These are phyloP conservation scores for Garrulus glandarius DNA, from an alignment of 2,797 vertebrate genomes.

Conservation along the genomic window DNA sequence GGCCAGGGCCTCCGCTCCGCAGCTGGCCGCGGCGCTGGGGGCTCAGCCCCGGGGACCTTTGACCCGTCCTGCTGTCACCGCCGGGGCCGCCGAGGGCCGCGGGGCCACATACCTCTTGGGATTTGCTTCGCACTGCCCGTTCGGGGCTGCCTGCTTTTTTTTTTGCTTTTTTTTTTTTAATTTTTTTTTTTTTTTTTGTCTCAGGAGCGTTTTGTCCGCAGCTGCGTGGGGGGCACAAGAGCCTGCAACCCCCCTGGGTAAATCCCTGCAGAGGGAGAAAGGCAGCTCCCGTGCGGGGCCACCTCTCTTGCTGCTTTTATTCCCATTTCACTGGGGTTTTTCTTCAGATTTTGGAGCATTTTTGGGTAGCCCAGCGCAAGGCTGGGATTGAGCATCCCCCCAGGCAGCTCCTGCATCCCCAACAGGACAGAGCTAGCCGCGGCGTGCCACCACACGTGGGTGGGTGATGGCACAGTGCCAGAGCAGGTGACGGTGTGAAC, in stretches of 20 bases:
- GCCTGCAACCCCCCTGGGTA: neutral
- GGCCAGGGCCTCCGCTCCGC: slow-evolving; percentile 68
- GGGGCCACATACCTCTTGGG: slow-evolving; percentile 76
- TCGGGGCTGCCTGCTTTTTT: neutral
- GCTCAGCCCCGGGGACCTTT: slow-evolving; percentile 78
- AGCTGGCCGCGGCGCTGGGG: slow-evolving; percentile 78
- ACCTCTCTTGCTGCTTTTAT: neutral
- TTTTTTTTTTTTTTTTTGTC: neutral
- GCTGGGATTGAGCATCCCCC: neutral
- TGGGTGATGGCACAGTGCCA: neutral
- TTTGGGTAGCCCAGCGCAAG: neutral
- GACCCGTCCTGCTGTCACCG: slow-evolving; percentile 81
- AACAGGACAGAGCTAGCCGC: rapidly evolving
- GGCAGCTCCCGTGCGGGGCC: neutral
- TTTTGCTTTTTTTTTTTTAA: neutral
- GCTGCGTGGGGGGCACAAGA: neutral
- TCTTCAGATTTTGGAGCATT: neutral
- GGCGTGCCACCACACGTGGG: rapidly evolving
- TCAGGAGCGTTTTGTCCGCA: slow-evolving; percentile 9
- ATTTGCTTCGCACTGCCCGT: slow-evolving; percentile 69
- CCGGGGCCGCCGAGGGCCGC: slow-evolving; percentile 73
- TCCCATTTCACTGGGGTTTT: neutral
- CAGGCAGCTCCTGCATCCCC: neutral
- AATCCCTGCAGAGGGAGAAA: neutral
- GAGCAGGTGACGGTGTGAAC: rapidly evolving